phyloP scores from a whole-genome alignment of 2,797 vertebrate species.

The Dromococcyx pavoninus region DNA sequence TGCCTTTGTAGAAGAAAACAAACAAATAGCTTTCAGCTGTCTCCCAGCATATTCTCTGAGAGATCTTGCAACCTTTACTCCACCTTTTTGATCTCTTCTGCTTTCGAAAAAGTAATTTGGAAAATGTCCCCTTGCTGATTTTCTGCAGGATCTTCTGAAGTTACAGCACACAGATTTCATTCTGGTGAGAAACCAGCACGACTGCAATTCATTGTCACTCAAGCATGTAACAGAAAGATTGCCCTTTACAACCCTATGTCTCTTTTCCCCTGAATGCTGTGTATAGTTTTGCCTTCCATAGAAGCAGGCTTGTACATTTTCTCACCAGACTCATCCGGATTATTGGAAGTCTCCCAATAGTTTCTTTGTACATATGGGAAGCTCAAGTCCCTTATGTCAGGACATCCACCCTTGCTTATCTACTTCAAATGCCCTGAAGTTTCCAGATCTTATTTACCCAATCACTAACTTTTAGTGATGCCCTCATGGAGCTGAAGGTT shows the following conservation, averaged over 20 bases:
- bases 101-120: background rate
- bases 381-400: background rate
- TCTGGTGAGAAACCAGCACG: background rate
- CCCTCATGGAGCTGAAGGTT: background rate
- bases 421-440: background rate
- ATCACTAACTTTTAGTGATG: background rate
- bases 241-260: background rate
- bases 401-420: background rate
- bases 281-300: background rate
- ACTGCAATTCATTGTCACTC: background rate
- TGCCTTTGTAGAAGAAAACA: background rate
- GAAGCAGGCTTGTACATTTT: background rate
- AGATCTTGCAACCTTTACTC: background rate
- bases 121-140: background rate
- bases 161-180: background rate
- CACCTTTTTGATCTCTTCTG: background rate
- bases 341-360: background rate
- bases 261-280: background rate
- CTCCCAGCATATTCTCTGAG: background rate
- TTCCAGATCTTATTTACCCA: background rate
- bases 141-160: background rate
- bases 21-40: background rate
- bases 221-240: background rate
- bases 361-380: background rate
- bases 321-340: background rate